Evolutionary conservation across 1,140 invertebrate species (phyloP), one percentile per base, ranked within the genome.

Genomic region (Drosophila punjabiensis): DNA sequence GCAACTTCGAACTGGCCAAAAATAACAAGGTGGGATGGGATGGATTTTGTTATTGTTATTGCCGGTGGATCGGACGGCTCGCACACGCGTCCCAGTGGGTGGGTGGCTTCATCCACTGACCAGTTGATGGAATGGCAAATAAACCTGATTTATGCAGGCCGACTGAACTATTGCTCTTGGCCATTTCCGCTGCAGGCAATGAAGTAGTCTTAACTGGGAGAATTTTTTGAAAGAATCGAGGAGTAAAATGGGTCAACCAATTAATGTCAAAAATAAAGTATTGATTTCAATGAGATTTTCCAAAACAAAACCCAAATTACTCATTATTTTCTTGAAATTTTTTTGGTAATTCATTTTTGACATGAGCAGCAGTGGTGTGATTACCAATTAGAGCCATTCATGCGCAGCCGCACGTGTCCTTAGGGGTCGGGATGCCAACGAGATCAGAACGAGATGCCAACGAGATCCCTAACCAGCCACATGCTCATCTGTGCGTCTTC

Each of bases 331-430:
- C 13, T 9, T 14, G 6, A 10, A 9, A 3, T 47, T 56, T 56
- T 32, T 56, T 56, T 24, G 20, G 20, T 11, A 39, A 56, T 56
- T 56, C 39, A 10, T 24, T 24, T 56, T 56, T 56, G 33, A 56
- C 55, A 39, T n/a, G 10, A 28, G 20, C 33, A 24, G 33, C 55
- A 16, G 55, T 16, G 4, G 53, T 50, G 70, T 48, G 52, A 78
- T 82, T 82, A 82, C 52, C 74, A 62, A 78, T 82, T 82, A 63
- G 60, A 41, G 7, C 4, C 16, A 47, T 10, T 41, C 81, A 79
- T 78, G 80, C 81, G 53, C 63, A 59, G 60, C 75, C 78, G 82
- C 82, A 85, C 82, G 82, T 85, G 82, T 68, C 78, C 73, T 74
- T 74, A 37, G 68, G 64, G 55, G 5, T 2, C 8, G 14, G 55